phyloP scores from a whole-genome alignment of 2,797 vertebrate genomes.

The Gambusia yucatana region DNA sequence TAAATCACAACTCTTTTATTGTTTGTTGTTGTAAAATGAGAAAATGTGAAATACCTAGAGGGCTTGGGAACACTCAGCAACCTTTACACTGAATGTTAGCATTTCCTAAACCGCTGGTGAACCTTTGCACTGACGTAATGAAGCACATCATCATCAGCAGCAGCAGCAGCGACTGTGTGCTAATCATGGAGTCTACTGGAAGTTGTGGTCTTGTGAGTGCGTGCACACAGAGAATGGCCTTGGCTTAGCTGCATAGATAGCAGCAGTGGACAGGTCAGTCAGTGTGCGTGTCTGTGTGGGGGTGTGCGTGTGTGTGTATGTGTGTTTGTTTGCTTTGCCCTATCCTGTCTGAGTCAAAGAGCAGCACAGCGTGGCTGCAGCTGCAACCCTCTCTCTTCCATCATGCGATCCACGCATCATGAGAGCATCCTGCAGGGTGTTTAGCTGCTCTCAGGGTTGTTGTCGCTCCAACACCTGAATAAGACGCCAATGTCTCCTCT shows the following conservation, averaged over 20 bases:
- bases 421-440: constrained; percentile 26
- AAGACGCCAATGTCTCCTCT: too few relatives aligned
- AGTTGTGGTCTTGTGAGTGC: constrained; percentile 52
- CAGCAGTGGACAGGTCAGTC: constrained; percentile 65
- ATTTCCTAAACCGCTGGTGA: background rate
- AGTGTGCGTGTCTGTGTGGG: constrained; percentile 64
- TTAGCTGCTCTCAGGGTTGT: too few relatives aligned
- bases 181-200: constrained; percentile 48
- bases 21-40: background rate
- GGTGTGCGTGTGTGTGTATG: background rate
- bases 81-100: background rate
- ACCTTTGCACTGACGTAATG: constrained; percentile 38
- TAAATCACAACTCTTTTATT: background rate
- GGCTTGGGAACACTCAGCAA: background rate
- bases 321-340: constrained; percentile 76
- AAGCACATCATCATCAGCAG: constrained; percentile 5
- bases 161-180: constrained; percentile 39
- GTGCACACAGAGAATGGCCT: constrained; percentile 74
- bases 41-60: background rate
- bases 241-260: constrained; percentile 75
- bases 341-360: constrained; percentile 72
- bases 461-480: too few relatives aligned
- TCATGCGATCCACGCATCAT: constrained; percentile 34
- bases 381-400: constrained; percentile 48
- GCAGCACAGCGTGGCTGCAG: constrained; percentile 61